Percentiles rank a stretch among this genome's conserved stretches.
Evolutionary conservation across 2,113 vertebrate genomes (phyloP).

Genomic region (Tiliqua scincoides): DNA sequence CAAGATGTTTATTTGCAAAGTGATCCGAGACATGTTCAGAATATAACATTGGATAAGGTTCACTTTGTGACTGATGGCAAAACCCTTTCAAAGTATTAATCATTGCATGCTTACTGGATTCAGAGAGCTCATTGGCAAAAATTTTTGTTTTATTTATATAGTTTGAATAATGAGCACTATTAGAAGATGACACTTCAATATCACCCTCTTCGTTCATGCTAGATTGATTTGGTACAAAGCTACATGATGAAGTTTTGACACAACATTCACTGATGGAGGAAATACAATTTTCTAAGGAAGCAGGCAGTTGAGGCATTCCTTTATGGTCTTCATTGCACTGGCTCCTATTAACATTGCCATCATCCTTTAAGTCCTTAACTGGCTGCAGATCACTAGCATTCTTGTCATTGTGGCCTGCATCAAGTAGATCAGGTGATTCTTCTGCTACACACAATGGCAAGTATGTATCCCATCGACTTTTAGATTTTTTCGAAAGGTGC

Average conservation of each 20-base stretch:
- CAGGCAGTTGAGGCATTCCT: constrained; percentile 19
- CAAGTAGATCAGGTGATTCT: background rate
- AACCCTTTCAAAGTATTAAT: background rate
- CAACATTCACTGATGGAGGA: background rate
- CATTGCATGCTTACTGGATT: background rate
- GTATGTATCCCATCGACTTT: constrained; percentile 61
- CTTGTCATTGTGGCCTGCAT: background rate
- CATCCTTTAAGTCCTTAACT: background rate
- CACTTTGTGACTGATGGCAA: background rate
- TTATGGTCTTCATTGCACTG: constrained; percentile 11
- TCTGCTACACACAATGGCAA: constrained; percentile 24
- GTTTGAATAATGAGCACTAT: background rate
- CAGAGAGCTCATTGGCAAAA: background rate
- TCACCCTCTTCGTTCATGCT: background rate
- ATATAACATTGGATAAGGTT: background rate
- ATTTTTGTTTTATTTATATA: background rate
- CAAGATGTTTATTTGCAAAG: background rate
- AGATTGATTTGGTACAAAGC: constrained; percentile 22
- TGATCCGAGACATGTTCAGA: background rate
- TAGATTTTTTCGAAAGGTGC: background rate
- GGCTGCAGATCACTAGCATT: constrained; percentile 9
- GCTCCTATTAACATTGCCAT: background rate
- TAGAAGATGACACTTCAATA: constrained; percentile 10
- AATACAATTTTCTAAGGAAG: constrained; percentile 1
- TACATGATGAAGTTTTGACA: background rate